Conservation (phyloP, 2,888 invertebrate genomes). For the Tupiocoris notatus region DNA sequence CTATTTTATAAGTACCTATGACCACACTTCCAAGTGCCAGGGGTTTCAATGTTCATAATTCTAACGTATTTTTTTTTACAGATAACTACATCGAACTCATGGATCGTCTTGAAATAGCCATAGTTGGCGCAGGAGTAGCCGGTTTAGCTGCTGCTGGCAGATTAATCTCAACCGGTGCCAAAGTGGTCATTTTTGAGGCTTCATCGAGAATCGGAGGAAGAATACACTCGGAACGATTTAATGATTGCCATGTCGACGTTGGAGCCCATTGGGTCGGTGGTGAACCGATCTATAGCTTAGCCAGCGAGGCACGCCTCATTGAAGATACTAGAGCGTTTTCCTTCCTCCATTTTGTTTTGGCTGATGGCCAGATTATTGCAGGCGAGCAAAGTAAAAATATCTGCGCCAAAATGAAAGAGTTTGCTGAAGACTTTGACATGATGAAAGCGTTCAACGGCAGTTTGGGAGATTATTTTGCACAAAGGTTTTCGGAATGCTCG, state of each 20-base stretch:
- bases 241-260: constrained; percentile 19
- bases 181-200: constrained; percentile 28
- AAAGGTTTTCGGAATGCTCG: constrained; percentile 9
- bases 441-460: constrained; percentile 13
- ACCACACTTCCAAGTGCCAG: no score
- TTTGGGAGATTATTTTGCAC: constrained; percentile 31
- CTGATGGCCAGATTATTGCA: constrained; percentile 7
- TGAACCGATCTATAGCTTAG: constrained; percentile 25
- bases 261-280: constrained; percentile 42
- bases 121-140: constrained; percentile 38
- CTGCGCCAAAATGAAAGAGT: neutral
- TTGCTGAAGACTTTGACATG: neutral
- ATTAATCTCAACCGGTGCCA: constrained; percentile 6
- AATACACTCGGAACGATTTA: neutral
- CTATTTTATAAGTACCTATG: no score
- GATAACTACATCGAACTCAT: no score
- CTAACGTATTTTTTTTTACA: no score
- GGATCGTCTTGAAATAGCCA: neutral
- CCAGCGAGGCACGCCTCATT: neutral
- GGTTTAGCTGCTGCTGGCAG: constrained; percentile 37
- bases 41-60: no score
- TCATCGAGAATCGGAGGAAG: constrained; percentile 28
- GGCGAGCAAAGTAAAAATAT: neutral
- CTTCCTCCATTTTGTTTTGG: constrained; percentile 2
- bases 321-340: neutral